A percentile compares a stretch with the other conserved stretches of the same genome.
These are phyloP conservation scores for Siniperca knerii DNA, from an alignment of 2,113 vertebrate species.

Conservation along the genomic window DNA sequence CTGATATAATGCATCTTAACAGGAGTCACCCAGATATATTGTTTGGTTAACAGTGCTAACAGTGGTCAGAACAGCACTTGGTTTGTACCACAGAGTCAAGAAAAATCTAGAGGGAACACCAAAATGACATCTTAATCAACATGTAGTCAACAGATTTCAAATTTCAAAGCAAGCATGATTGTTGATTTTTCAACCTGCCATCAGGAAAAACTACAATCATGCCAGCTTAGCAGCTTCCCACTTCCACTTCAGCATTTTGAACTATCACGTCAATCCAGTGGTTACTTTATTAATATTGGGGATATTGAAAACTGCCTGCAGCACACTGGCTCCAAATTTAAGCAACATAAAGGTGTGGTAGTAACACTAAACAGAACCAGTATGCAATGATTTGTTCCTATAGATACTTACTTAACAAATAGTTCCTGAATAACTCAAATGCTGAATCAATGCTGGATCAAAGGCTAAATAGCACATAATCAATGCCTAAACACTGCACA, in stretches of 20 bases:
- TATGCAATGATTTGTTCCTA: background rate
- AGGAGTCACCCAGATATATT: background rate
- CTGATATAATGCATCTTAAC: background rate
- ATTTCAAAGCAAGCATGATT: background rate
- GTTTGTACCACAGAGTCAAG: slow-evolving; percentile 24
- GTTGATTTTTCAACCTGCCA: background rate
- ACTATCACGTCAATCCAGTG: background rate
- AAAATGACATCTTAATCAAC: background rate
- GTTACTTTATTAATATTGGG: background rate
- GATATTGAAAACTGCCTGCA: background rate
- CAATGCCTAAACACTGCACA: background rate
- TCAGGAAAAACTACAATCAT: background rate
- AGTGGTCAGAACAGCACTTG: slow-evolving; percentile 29
- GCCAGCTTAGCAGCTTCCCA: background rate
- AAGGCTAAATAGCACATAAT: background rate
- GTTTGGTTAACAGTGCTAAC: slow-evolving; percentile 21
- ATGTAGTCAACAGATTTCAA: background rate
- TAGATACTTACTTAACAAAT: background rate
- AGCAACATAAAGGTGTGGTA: background rate
- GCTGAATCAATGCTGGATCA: background rate
- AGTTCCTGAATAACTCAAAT: background rate
- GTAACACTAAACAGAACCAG: background rate
- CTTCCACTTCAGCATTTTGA: background rate
- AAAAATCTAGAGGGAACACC: slow-evolving; percentile 17
- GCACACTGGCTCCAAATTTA: background rate